Percentiles rank a stretch among this genome's conserved stretches.
Conservation (phyloP, 2,888 invertebrate genomes). For the Corythucha ciliata region DNA sequence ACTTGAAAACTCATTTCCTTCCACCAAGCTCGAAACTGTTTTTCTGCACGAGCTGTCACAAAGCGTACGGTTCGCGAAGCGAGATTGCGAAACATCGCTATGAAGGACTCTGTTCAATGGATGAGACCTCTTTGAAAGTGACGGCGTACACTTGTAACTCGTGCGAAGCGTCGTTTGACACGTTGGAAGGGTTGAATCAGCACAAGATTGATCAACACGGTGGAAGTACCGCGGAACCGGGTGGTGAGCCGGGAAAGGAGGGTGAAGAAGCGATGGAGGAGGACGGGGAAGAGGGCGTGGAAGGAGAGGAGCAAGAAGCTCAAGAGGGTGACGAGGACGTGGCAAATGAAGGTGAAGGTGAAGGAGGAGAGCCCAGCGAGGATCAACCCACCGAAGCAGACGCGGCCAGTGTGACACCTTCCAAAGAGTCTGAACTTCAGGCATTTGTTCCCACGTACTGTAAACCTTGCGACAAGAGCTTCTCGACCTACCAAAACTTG, state of each 20-base stretch:
- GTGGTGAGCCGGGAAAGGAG: not conserved
- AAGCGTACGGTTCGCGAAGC: slow-evolving; percentile 26
- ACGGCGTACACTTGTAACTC: not conserved
- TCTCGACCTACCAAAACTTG: not conserved
- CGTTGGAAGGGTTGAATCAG: not conserved
- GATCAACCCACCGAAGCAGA: no score
- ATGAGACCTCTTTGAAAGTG: no score
- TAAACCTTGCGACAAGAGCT: slow-evolving; percentile 15
- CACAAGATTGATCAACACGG: no score
- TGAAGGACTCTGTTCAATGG: slow-evolving; percentile 18
- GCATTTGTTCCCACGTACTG: slow-evolving; percentile 4
- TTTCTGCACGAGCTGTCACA: slow-evolving; percentile 31
- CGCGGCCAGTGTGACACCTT: no score
- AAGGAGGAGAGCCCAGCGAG: no score
- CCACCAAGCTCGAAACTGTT: slow-evolving; percentile 26
- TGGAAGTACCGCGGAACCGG: no score
- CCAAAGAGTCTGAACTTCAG: not conserved
- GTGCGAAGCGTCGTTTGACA: not conserved
- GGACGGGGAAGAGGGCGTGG: not conserved
- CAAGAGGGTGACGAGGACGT: no score
- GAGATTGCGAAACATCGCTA: slow-evolving; percentile 20
- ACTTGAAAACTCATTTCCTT: slow-evolving; percentile 30
- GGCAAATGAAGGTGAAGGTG: not conserved
- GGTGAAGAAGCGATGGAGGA: not conserved
- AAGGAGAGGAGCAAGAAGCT: no score